phyloP scores from a whole-genome alignment of 2,888 invertebrate genomes.

The Cosmorhoe ocellata region DNA sequence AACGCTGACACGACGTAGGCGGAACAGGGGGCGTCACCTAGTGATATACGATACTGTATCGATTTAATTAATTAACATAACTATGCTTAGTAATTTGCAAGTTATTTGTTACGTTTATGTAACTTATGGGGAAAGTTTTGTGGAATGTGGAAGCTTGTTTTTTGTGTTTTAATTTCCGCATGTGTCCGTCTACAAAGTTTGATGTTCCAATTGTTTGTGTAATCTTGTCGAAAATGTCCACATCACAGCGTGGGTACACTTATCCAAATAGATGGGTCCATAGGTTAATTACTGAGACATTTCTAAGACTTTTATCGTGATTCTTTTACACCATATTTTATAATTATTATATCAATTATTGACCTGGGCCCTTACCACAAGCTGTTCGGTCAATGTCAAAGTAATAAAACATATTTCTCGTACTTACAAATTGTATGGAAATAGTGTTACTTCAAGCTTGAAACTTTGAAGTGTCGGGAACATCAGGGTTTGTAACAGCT shows the following conservation, averaged over 20 bases:
- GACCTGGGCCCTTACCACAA: no score
- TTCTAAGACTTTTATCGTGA: no score
- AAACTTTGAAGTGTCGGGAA: no score
- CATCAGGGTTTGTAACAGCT: no score
- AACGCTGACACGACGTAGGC: constrained; percentile 65
- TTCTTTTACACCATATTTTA: no score
- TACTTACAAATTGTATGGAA: no score
- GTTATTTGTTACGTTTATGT: constrained; percentile 41
- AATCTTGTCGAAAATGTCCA: background rate
- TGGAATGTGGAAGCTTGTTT: constrained; percentile 25
- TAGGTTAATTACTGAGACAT: no score
- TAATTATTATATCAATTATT: no score
- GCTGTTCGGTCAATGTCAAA: no score
- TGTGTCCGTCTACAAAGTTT: constrained; percentile 7
- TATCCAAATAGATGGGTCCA: no score
- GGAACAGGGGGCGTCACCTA: constrained; percentile 58
- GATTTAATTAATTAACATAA: constrained; percentile 61
- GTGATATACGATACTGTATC: constrained; percentile 54
- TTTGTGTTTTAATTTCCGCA: constrained; percentile 16
- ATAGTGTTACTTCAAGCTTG: no score
- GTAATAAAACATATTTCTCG: no score
- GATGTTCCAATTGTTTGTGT: constrained; percentile 12
- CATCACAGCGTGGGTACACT: background rate
- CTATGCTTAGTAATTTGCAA: constrained; percentile 36
- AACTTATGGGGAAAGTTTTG: constrained; percentile 22